A percentile compares a stretch with the other conserved stretches of the same genome.
Evolutionary conservation across 2,888 invertebrate genomes (phyloP).

Genomic region (Muschampia plurimacula): DNA sequence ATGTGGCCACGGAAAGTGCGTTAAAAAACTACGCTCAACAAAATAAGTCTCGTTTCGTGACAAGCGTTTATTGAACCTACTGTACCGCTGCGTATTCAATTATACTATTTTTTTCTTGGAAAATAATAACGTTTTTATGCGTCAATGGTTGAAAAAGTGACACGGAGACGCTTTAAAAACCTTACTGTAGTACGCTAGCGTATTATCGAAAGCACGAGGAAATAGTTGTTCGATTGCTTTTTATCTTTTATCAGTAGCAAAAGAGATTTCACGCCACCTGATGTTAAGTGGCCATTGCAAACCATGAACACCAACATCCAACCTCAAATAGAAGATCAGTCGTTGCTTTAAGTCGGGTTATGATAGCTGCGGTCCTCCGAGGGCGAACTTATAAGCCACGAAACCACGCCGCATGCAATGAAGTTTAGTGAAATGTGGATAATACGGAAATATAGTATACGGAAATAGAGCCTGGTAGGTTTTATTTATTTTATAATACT

Average conservation of each 20-base stretch:
- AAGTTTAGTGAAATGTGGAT: no score
- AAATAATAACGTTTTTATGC: slow-evolving; percentile 30
- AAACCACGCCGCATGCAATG: no score
- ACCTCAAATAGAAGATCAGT: no score
- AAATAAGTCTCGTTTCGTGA: slow-evolving; percentile 46
- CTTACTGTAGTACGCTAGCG: background rate
- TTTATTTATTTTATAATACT: no score
- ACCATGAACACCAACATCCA: no score
- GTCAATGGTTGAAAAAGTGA: slow-evolving; percentile 25
- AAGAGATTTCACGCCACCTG: no score
- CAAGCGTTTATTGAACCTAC: slow-evolving; percentile 39
- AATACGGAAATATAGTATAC: no score
- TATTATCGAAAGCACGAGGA: background rate
- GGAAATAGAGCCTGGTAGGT: no score
- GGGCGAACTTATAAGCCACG: no score
- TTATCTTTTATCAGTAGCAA: background rate
- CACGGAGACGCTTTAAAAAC: slow-evolving; percentile 15
- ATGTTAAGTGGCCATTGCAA: no score
- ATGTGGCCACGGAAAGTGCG: slow-evolving; percentile 47
- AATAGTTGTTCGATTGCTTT: background rate
- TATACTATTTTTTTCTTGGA: slow-evolving; percentile 23
- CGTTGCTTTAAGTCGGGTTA: no score
- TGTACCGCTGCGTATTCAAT: slow-evolving; percentile 34
- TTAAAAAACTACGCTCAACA: slow-evolving; percentile 48
- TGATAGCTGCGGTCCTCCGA: no score